Conservation (phyloP, 35 echinoderm and acorn worm species). For the Ptychodera flava region DNA sequence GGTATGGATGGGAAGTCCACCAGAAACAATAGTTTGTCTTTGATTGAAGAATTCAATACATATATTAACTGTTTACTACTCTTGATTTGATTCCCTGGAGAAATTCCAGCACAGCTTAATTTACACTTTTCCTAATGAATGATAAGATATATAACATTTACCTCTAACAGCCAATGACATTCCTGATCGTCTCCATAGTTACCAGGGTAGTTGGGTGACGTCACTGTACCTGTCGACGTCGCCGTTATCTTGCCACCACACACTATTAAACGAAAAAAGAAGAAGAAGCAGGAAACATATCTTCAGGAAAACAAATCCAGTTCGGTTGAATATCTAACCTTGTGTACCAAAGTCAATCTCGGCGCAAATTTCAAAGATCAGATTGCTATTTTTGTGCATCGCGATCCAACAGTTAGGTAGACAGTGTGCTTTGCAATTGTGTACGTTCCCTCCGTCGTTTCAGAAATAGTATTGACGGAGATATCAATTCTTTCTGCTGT, state of each 20-base stretch:
- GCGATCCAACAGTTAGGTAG: not conserved
- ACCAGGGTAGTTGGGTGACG: not conserved
- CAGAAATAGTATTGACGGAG: too few relatives aligned
- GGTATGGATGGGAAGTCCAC: not conserved
- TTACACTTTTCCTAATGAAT: not conserved
- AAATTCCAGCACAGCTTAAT: not conserved
- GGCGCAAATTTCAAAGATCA: too few relatives aligned
- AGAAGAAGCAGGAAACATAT: not conserved
- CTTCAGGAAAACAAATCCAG: not conserved
- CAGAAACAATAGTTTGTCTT: not conserved
- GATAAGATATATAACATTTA: not conserved
- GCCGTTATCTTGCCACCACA: not conserved
- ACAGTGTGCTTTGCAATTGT: not conserved
- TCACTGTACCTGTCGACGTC: not conserved
- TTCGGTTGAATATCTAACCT: not conserved
- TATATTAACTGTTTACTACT: too few relatives aligned
- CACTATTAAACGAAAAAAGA: too few relatives aligned
- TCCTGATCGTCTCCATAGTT: not conserved
- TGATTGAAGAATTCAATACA: too few relatives aligned
- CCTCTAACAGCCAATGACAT: not conserved
- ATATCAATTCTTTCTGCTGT: too few relatives aligned
- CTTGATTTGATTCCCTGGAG: not conserved
- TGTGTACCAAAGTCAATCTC: not conserved
- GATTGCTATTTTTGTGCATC: not conserved
- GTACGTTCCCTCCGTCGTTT: too few relatives aligned